Base-by-base conservation (phyloP, 2,797 vertebrate species). In the Falco concolor region DNA sequence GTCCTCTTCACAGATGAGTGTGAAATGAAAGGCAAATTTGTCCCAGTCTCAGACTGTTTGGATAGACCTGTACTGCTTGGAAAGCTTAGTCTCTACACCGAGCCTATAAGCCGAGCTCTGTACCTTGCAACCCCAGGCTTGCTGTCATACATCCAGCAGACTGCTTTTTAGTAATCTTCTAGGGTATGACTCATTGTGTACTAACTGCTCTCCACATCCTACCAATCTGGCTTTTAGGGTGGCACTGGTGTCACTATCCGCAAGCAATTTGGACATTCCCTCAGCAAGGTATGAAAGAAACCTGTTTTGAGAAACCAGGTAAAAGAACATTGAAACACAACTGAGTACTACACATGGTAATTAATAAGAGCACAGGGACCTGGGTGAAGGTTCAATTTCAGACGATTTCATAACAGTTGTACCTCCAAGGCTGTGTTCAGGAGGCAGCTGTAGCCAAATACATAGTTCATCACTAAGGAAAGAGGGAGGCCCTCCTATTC, bases 101-200 rank as follows among this genome's bases (percentile, higher is more conserved):
- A 49, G 13, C 2, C 44, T 4, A 18, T 24, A 7, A 22, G 14
- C 12, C 1, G 1, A 69, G 24, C 1, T 0, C 20, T 79, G 44
- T 27, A 38, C 10, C 22, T 65, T 53, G 32, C 32, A 61, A 5
- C 3, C 6, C 1, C 8, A 69, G 47, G 9, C 40, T 56, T 53
- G 38, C 32, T 63, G 30, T 12, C 53, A 53, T 32, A 42, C 16
- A 50, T 28, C 45, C 47, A 61, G 15, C 50, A 89, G 75, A 45
- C 19, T 63, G 12, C n/a, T 61, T 63, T 36, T 42, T 76, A 60
- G 10, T 25, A 47, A 4, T 21, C 13, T 87, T 45, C 32, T 28
- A 40, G 32, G 12, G 20, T 45, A n/a, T 73, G 68, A 30, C 20
- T 45, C 34, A 4, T 22, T 30, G 18, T 16, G 27, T 10, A 12